These are phyloP conservation scores for Saimiri boliviensis DNA, from an alignment of 2,113 vertebrate species.

Conservation along the genomic window DNA sequence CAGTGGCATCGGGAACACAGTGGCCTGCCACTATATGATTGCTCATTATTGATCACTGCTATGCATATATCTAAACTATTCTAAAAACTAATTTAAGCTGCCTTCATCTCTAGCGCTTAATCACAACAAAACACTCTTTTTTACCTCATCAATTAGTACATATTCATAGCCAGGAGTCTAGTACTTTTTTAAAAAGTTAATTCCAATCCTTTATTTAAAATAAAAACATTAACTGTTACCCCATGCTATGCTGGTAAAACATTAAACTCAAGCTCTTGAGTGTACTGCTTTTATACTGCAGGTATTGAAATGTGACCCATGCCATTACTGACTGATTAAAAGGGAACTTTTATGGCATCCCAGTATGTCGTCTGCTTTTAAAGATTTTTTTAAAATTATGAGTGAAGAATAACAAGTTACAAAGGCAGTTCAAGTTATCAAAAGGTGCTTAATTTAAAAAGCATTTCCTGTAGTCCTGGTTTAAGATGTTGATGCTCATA, in stretches of 20 bases:
- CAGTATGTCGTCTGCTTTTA: conserved; percentile 25
- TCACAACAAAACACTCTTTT: conserved; percentile 48
- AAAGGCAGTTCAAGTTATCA: conserved; percentile 30
- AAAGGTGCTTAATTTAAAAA: conserved; percentile 65
- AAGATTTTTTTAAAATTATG: not conserved
- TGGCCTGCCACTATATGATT: not conserved
- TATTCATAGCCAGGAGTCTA: conserved; percentile 39
- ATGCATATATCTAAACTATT: not conserved
- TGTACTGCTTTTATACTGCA: conserved; percentile 45
- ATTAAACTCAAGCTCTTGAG: conserved; percentile 50
- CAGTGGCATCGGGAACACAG: not conserved
- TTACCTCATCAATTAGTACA: conserved; percentile 24
- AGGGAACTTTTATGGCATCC: conserved; percentile 53
- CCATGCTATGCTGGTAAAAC: conserved; percentile 43
- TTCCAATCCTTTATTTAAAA: conserved; percentile 62
- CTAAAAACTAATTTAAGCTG: conserved; percentile 11
- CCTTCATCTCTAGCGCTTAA: conserved; percentile 24
- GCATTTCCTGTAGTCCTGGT: conserved; percentile 20
- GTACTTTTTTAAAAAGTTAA: conserved; percentile 37
- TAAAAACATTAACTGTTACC: conserved; percentile 60
- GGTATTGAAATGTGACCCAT: conserved; percentile 58
- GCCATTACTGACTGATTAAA: conserved; percentile 42
- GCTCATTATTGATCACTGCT: not conserved
- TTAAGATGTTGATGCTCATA: conserved; percentile 52
- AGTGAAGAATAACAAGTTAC: conserved; percentile 29